Base-by-base conservation (phyloP, 2,888 invertebrate genomes). In the Timema cristinae region DNA sequence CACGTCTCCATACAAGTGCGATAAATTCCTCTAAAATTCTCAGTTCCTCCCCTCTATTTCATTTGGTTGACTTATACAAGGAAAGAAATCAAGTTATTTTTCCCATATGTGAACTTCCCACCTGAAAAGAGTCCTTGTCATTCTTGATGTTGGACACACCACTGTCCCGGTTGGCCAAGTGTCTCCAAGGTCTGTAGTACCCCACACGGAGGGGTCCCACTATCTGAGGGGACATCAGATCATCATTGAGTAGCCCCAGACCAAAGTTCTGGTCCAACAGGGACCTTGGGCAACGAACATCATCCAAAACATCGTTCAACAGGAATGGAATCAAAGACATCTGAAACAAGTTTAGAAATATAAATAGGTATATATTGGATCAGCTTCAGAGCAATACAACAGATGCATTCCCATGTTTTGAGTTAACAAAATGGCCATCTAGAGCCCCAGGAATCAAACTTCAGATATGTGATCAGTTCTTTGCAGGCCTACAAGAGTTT, bases 311-410 rank as follows among this genome's bases (percentile, higher is more conserved):
- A 59, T 78, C 77, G 59, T 74, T 74, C 50, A 77, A 51, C 7
- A 78, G 54, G 48, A 71, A 74, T 47, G 78, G 78, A 59, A 77
- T 13, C 10, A 79, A 69, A 63, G 79, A 75, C 79, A 79, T 79
- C 77, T 77, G 71, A 1, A 74, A 75, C 1, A 59, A 68, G 48
- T 16, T 13, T 5, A 59, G n/a, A n/a, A 32, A 32, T 2, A 32
- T 32, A 32, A 32, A 32, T 32, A 32, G 32, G 32, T 4, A 32
- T 32, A 32, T 32, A 32, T 32, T 32, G 32, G 4, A 32, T 32
- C 4, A 32, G 32, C 4, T 32, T 32, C 32, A 32, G 32, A 32
- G 4, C 32, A 32, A 32, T 32, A 1, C 32, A 32, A 32, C 32
- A 4, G 32, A 32, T 32, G 32, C 32, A 32, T 32, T 32, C 32